Percentiles rank a stretch among this genome's conserved stretches.
phyloP scores from a whole-genome alignment of 30 jellyfish, hydroid and myxozoan species.

The Turritopsis dohrnii region DNA sequence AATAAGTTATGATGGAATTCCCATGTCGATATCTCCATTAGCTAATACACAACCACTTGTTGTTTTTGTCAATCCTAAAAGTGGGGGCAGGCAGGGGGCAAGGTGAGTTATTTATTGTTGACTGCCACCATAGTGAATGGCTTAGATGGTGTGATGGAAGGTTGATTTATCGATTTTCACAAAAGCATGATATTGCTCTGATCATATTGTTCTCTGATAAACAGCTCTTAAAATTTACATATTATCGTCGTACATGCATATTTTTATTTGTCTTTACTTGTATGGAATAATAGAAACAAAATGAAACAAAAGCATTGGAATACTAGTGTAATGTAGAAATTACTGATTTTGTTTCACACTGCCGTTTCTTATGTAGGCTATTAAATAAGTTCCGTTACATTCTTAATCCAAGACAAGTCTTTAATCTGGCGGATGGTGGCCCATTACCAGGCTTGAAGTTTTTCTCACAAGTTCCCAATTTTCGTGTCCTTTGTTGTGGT shows the following conservation, averaged over 20 bases:
- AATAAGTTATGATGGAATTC: conserved; percentile 82
- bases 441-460: conserved; percentile 88
- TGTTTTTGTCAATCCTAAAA: conserved; percentile 81
- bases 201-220: too few relatives aligned
- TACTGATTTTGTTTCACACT: too few relatives aligned
- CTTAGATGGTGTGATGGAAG: too few relatives aligned
- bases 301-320: too few relatives aligned
- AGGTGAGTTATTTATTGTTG: conserved; percentile 33
- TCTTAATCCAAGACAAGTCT: conserved; percentile 84
- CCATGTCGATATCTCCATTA: conserved; percentile 65
- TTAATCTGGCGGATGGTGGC: conserved; percentile 89
- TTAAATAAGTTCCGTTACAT: conserved; percentile 68
- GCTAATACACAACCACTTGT: conserved; percentile 83
- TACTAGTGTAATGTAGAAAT: too few relatives aligned
- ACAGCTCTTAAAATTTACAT: too few relatives aligned
- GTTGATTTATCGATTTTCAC: too few relatives aligned
- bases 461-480: conserved; percentile 80
- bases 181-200: too few relatives aligned
- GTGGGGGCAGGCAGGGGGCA: conserved; percentile 95
- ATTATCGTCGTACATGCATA: too few relatives aligned
- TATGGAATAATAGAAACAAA: too few relatives aligned
- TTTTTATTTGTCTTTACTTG: too few relatives aligned
- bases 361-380: conserved; percentile 30
- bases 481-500: conserved; percentile 85
- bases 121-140: not conserved